These are phyloP conservation scores for Mesitornis unicolor DNA, from an alignment of 2,113 vertebrate genomes.

Conservation along the genomic window DNA sequence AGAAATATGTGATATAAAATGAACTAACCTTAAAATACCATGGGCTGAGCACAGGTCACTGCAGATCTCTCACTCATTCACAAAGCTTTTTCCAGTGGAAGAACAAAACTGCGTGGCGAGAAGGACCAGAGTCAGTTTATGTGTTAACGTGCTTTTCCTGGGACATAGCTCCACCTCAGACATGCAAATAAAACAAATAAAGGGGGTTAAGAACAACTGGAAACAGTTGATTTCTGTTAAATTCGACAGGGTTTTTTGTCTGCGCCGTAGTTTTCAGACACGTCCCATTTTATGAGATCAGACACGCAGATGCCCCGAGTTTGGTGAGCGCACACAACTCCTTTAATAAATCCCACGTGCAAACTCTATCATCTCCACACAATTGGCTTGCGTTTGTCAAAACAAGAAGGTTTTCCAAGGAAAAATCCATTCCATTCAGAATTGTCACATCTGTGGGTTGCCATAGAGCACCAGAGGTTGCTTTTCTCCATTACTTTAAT, in stretches of 20 bases:
- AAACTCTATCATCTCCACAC: accelerated
- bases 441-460: not conserved
- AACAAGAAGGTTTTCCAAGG: not conserved
- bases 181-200: not conserved
- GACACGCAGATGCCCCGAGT: not conserved
- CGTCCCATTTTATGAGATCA: not conserved
- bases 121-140: not conserved
- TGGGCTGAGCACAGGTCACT: not conserved
- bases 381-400: accelerated
- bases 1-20: not conserved
- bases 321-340: not conserved
- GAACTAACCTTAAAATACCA: not conserved
- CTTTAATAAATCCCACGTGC: not conserved
- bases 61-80: not conserved
- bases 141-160: not conserved
- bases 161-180: not conserved
- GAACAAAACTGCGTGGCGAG: not conserved
- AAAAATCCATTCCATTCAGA: not conserved
- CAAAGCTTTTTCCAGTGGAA: not conserved
- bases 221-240: not conserved
- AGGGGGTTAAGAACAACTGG: not conserved
- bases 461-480: accelerated
- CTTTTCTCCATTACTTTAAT: not conserved
- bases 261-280: not conserved
- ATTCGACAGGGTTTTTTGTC: not conserved